phyloP scores from a whole-genome alignment of 2,888 invertebrate species.

The Pristionchus entomophagus region DNA sequence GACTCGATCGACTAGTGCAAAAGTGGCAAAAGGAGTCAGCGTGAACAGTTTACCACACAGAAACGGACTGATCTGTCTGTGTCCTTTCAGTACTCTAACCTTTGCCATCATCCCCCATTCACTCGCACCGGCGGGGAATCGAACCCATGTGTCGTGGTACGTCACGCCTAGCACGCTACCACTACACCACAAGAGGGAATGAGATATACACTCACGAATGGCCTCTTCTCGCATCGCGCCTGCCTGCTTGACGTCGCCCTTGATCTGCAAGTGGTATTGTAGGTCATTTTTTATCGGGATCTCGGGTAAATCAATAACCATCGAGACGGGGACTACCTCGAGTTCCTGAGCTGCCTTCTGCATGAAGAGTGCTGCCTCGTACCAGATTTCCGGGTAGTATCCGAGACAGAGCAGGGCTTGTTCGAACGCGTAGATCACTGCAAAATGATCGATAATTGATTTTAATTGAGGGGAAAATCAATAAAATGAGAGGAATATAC shows the following conservation, averaged over 20 bases:
- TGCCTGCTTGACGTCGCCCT: slow-evolving; percentile 71
- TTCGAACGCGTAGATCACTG: slow-evolving; percentile 97
- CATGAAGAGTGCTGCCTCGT: slow-evolving; percentile 96
- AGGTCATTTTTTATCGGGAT: neutral
- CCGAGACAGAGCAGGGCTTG: slow-evolving; percentile 95
- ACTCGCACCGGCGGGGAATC: slow-evolving; percentile 19
- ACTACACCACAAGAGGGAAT: slow-evolving; percentile 8
- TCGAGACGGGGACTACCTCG: slow-evolving; percentile 81
- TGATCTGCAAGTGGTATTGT: slow-evolving; percentile 85
- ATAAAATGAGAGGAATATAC: too few relatives aligned
- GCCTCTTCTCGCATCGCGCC: slow-evolving; percentile 57
- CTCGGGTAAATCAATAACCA: neutral
- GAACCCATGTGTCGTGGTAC: neutral
- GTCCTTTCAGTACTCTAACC: slow-evolving; percentile 44
- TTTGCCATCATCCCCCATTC: slow-evolving; percentile 34
- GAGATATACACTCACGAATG: slow-evolving; percentile 58
- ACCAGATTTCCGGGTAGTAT: slow-evolving; percentile 99
- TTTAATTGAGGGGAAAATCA: too few relatives aligned
- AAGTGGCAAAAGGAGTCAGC: slow-evolving; percentile 37
- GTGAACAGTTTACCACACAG: slow-evolving; percentile 23
- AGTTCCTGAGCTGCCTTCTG: slow-evolving; percentile 94
- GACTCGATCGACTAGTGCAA: neutral
- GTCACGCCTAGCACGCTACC: neutral
- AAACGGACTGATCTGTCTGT: slow-evolving; percentile 32
- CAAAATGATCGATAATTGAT: slow-evolving; percentile 50